These are phyloP conservation scores for Rhagophthalmus giganteus DNA, from an alignment of 2,888 invertebrate genomes.

Conservation along the genomic window DNA sequence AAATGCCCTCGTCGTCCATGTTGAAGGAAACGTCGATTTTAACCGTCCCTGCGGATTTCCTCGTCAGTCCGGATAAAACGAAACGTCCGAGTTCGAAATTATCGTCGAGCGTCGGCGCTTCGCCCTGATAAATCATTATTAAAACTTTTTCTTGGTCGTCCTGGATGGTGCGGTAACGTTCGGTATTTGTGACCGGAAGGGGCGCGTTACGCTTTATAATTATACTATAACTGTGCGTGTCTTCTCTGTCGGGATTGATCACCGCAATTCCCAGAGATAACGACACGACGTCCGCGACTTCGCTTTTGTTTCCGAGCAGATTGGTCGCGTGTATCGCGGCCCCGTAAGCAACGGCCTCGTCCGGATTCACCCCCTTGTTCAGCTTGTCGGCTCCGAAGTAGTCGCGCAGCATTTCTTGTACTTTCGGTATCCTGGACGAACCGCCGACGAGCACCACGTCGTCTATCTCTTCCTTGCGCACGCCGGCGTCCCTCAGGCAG, in stretches of 20 bases:
- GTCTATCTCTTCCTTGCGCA: slow-evolving; percentile 33
- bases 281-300: slow-evolving; percentile 38
- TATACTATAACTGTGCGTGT: slow-evolving; percentile 24
- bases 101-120: slow-evolving; percentile 14
- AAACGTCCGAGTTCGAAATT: slow-evolving; percentile 28
- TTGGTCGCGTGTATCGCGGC: slow-evolving; percentile 40
- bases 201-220: slow-evolving; percentile 28
- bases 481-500: slow-evolving; percentile 25
- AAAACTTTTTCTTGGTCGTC: slow-evolving; percentile 20
- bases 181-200: slow-evolving; percentile 4
- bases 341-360: slow-evolving; percentile 42
- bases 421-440: slow-evolving; percentile 40
- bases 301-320: slow-evolving; percentile 28
- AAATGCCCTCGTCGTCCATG: slow-evolving; percentile 35
- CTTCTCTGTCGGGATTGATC: slow-evolving; percentile 12
- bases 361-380: slow-evolving; percentile 38
- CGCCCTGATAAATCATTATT: slow-evolving; percentile 28
- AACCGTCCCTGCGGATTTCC: slow-evolving; percentile 11
- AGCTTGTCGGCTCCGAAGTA: slow-evolving; percentile 35
- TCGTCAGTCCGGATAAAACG: slow-evolving; percentile 13
- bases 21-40: slow-evolving; percentile 19
- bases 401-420: slow-evolving; percentile 31
- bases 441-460: slow-evolving; percentile 42
- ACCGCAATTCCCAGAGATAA: slow-evolving; percentile 36
- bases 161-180: slow-evolving; percentile 7